Conservation (phyloP, 2,888 invertebrate genomes). For the Rhingia rostrata region DNA sequence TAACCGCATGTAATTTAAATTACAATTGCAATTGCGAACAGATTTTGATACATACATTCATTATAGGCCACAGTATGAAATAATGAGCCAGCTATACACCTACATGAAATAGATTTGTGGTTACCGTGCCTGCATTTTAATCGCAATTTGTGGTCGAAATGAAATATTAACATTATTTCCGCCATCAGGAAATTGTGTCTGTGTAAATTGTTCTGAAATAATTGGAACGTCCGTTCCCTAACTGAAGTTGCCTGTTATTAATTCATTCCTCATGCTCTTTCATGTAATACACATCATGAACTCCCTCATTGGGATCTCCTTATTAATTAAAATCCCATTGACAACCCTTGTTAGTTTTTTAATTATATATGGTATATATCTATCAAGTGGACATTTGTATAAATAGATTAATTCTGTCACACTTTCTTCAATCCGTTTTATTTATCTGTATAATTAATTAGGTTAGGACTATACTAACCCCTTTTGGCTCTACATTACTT, state of each 20-base stretch:
- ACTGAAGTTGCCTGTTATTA: slow-evolving; percentile 15
- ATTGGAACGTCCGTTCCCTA: background rate
- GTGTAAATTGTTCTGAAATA: background rate
- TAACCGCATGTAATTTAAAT: background rate
- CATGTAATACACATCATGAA: background rate
- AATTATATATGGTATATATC: slow-evolving; percentile 19
- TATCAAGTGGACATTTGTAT: slow-evolving; percentile 20
- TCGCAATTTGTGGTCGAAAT: slow-evolving; percentile 47
- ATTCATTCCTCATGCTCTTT: slow-evolving; percentile 20
- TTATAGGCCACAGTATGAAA: background rate
- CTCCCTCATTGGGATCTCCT: background rate
- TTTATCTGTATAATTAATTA: slow-evolving; percentile 42
- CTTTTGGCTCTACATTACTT: slow-evolving; percentile 44
- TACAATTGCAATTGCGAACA: background rate
- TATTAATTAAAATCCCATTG: slow-evolving; percentile 27
- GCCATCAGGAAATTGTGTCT: background rate
- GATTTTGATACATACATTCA: background rate
- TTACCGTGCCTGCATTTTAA: slow-evolving; percentile 31
- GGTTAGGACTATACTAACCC: slow-evolving; percentile 44
- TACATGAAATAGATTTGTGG: slow-evolving; percentile 41
- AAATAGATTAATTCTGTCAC: slow-evolving; percentile 46
- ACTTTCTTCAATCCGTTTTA: slow-evolving; percentile 50
- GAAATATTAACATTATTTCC: slow-evolving; percentile 22
- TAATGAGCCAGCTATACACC: background rate
- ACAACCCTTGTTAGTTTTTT: slow-evolving; percentile 8